Evolutionary conservation across 2,888 invertebrate species (phyloP).

Genomic region (Nephrotoma appendiculata): DNA sequence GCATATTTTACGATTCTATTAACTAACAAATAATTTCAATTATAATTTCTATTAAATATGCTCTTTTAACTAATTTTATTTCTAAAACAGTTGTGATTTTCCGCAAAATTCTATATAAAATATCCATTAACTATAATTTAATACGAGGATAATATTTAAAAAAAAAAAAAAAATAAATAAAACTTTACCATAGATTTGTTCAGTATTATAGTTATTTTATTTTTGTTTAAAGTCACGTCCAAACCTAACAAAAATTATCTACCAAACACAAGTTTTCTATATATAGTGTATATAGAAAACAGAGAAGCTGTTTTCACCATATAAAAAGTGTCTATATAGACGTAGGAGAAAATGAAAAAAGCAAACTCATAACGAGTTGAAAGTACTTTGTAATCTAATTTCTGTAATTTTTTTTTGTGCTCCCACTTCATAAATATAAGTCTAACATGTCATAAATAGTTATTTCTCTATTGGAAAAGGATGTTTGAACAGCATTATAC

Average conservation of each 20-base stretch:
- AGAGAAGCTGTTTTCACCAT: not conserved
- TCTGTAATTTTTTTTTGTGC: not conserved
- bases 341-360: not conserved
- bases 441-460: not conserved
- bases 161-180: not conserved
- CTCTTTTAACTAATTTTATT: not conserved
- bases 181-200: not conserved
- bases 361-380: not conserved
- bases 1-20: not conserved
- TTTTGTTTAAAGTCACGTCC: not conserved
- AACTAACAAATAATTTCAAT: not conserved
- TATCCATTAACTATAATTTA: not conserved
- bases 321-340: not conserved
- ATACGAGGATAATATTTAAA: not conserved
- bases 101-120: not conserved
- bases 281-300: not conserved
- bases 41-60: not conserved
- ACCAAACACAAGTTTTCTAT: not conserved
- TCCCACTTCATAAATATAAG: not conserved
- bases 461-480: not conserved
- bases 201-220: not conserved
- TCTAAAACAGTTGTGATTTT: not conserved
- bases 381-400: not conserved
- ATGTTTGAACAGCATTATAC: not conserved
- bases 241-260: not conserved